Conservation (phyloP, 2,888 invertebrate species). For the Glaucopsyche alexis region DNA sequence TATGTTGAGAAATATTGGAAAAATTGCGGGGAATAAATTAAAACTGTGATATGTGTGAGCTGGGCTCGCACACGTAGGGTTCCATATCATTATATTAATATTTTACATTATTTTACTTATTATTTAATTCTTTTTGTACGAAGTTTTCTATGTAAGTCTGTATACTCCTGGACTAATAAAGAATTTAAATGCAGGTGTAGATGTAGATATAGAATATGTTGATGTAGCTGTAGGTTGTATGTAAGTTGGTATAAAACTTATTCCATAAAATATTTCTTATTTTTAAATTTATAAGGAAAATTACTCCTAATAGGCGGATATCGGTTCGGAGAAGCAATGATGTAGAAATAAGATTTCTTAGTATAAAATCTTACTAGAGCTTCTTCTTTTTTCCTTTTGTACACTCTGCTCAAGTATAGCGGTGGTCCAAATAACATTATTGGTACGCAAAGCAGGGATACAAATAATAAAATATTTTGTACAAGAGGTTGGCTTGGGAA, state of each 20-base stretch:
- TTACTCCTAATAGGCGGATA: neutral
- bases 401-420: slow-evolving; percentile 59
- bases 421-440: slow-evolving; percentile 88
- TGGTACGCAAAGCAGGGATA: slow-evolving; percentile 84
- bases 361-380: slow-evolving; percentile 42
- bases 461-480: slow-evolving; percentile 80
- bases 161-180: no score
- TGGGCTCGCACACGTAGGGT: no score
- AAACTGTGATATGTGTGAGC: no score
- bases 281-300: neutral
- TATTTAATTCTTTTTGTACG: no score
- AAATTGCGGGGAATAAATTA: no score
- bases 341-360: slow-evolving; percentile 37
- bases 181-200: no score
- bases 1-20: no score
- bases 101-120: no score
- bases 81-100: no score
- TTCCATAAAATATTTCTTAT: neutral
- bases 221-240: no score
- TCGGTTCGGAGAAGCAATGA: neutral
- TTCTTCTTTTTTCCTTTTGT: slow-evolving; percentile 44
- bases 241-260: neutral
- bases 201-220: no score
- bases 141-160: no score
- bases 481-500: slow-evolving; percentile 73